Evolutionary conservation across 2,888 invertebrate genomes (phyloP).

Genomic region (Calephelis perditalis): DNA sequence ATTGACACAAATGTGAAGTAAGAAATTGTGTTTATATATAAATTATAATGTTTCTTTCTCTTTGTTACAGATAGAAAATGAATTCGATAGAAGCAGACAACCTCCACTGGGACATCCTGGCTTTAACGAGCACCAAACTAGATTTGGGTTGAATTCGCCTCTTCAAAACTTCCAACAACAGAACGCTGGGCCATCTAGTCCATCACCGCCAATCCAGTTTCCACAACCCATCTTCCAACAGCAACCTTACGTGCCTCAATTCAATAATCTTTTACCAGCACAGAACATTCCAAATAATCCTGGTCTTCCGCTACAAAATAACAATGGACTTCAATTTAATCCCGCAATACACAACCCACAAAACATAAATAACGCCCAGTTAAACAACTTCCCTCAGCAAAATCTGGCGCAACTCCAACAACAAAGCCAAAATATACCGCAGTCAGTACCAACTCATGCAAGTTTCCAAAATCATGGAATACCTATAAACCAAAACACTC

Average conservation of each 20-base stretch:
- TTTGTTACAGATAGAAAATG: slow-evolving; percentile 69
- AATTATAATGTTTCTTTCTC: slow-evolving; percentile 23
- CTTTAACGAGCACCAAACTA: slow-evolving; percentile 67
- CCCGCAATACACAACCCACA: slow-evolving; percentile 34
- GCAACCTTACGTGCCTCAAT: slow-evolving; percentile 60
- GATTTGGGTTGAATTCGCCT: slow-evolving; percentile 65
- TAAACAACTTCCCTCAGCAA: slow-evolving; percentile 46
- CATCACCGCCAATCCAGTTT: slow-evolving; percentile 50
- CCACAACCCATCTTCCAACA: slow-evolving; percentile 54
- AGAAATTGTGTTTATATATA: no score
- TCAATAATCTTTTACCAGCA: slow-evolving; percentile 50
- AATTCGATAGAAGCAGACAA: slow-evolving; percentile 69
- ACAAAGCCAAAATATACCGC: slow-evolving; percentile 51
- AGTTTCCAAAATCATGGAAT: slow-evolving; percentile 51
- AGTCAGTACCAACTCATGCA: slow-evolving; percentile 55
- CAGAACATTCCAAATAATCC: slow-evolving; percentile 45
- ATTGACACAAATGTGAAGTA: no score
- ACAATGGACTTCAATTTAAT: slow-evolving; percentile 50
- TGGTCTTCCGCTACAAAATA: slow-evolving; percentile 33
- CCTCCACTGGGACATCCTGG: slow-evolving; percentile 56
- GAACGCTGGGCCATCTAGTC: slow-evolving; percentile 42
- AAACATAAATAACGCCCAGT: slow-evolving; percentile 35
- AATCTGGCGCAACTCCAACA: slow-evolving; percentile 46
- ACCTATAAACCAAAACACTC: slow-evolving; percentile 46
- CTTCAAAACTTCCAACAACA: slow-evolving; percentile 61